phyloP scores from a whole-genome alignment of 1,140 invertebrate genomes.

The Tetramorium simillimum region DNA sequence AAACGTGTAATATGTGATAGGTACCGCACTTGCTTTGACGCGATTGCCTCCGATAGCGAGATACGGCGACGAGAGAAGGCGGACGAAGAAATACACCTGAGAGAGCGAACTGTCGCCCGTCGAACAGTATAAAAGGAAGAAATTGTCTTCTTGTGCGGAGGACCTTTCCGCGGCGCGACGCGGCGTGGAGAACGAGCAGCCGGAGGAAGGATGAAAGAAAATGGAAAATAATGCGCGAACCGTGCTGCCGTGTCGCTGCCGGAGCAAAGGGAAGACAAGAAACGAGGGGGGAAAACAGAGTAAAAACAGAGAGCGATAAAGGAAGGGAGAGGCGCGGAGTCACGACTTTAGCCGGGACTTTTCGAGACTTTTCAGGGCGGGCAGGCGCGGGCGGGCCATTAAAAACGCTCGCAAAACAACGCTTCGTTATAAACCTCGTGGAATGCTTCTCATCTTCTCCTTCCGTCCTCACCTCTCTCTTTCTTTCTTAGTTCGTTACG shows the following conservation, averaged over 20 bases:
- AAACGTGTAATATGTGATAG: not conserved
- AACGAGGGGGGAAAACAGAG: not conserved
- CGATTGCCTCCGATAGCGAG: not conserved
- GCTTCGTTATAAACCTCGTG: constrained; percentile 77
- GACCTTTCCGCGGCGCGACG: not conserved
- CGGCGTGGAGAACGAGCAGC: constrained; percentile 51
- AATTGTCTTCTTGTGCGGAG: constrained; percentile 5
- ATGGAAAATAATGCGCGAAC: constrained; percentile 79
- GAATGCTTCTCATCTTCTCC: constrained; percentile 57
- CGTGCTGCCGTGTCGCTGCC: constrained; percentile 47
- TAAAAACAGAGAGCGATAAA: constrained; percentile 34
- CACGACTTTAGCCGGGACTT: constrained; percentile 78
- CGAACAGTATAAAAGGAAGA: constrained; percentile 42
- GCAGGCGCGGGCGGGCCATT: constrained; percentile 71
- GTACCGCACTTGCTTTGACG: constrained; percentile 7
- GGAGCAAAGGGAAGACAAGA: constrained; percentile 5
- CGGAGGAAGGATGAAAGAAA: constrained; percentile 73
- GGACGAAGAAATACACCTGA: not conserved
- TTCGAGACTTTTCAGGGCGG: constrained; percentile 76
- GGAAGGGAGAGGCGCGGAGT: constrained; percentile 71
- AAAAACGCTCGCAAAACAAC: constrained; percentile 79
- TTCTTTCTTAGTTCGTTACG: constrained; percentile 1
- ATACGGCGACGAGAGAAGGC: not conserved
- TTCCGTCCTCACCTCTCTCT: not conserved
- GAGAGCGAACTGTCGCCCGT: constrained; percentile 22